phyloP scores from a whole-genome alignment of 2,797 vertebrate genomes.

The Arctocebus calabarensis region DNA sequence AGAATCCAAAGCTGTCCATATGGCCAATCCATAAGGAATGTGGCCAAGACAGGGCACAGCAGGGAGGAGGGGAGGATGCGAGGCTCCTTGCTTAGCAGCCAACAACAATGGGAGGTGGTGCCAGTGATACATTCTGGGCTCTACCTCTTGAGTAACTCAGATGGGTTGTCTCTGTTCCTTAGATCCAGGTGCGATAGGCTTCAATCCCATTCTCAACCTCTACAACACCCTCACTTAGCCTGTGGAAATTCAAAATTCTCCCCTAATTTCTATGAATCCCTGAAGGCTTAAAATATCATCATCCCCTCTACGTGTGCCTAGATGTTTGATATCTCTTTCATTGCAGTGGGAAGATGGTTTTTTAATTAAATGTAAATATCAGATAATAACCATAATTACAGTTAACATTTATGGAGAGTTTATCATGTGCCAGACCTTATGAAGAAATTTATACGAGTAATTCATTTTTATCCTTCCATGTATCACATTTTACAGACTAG shows the following conservation, averaged over 20 bases:
- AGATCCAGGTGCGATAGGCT: background rate
- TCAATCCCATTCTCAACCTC: background rate
- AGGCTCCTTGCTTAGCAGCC: background rate
- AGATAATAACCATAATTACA: background rate
- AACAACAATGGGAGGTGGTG: rapidly evolving
- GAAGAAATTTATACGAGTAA: background rate
- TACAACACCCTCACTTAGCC: rapidly evolving
- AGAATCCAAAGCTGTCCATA: background rate
- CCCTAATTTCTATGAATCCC: background rate
- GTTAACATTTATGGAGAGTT: constrained; percentile 8
- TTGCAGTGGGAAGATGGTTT: background rate
- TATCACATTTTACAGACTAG: constrained; percentile 1
- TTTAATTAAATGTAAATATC: background rate
- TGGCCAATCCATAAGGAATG: constrained; percentile 35
- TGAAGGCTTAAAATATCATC: background rate
- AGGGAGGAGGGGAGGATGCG: background rate
- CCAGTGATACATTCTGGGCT: background rate
- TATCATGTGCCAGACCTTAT: background rate
- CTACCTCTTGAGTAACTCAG: background rate
- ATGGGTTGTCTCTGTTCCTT: background rate
- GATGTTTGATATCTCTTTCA: background rate
- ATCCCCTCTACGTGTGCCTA: background rate
- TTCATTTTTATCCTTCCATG: constrained; percentile 5
- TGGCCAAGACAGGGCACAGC: constrained; percentile 66
- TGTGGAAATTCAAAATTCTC: background rate